A percentile compares a stretch with the other conserved stretches of the same genome.
These are phyloP conservation scores for Thunnus albacares DNA, from an alignment of 2,797 vertebrate species.

Conservation along the genomic window DNA sequence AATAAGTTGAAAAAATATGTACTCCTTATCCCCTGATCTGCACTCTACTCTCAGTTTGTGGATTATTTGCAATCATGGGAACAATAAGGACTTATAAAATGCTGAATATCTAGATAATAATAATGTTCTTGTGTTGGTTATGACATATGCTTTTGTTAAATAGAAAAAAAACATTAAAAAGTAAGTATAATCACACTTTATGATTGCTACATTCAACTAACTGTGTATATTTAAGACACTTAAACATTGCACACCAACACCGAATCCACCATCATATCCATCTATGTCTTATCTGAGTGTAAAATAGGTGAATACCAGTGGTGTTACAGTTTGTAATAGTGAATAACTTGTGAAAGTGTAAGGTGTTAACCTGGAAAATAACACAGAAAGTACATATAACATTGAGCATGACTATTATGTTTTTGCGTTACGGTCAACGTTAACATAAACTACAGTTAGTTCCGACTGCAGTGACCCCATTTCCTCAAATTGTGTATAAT, in stretches of 20 bases:
- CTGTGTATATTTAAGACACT: slow-evolving; percentile 30
- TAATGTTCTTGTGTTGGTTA: slow-evolving; percentile 52
- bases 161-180: slow-evolving; percentile 57
- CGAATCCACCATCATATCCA: slow-evolving; percentile 21
- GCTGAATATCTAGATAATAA: slow-evolving; percentile 63
- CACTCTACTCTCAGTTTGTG: background rate
- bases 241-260: slow-evolving; percentile 50
- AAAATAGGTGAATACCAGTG: slow-evolving; percentile 24
- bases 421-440: too few relatives aligned
- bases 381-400: background rate
- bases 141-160: slow-evolving; percentile 50
- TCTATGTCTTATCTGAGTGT: slow-evolving; percentile 6
- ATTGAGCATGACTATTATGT: background rate
- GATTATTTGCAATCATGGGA: background rate
- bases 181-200: slow-evolving; percentile 61
- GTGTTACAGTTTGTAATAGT: slow-evolving; percentile 24
- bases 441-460: background rate
- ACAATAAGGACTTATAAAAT: slow-evolving; percentile 76
- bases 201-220: slow-evolving; percentile 49
- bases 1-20: background rate
- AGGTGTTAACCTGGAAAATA: background rate
- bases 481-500: background rate
- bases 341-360: slow-evolving; percentile 22
- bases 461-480: background rate
- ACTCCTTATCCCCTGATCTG: background rate